A percentile compares a stretch with the other conserved stretches of the same genome.
These are phyloP conservation scores for Drepana arcuata DNA, from an alignment of 1,140 invertebrate species.

Conservation along the genomic window DNA sequence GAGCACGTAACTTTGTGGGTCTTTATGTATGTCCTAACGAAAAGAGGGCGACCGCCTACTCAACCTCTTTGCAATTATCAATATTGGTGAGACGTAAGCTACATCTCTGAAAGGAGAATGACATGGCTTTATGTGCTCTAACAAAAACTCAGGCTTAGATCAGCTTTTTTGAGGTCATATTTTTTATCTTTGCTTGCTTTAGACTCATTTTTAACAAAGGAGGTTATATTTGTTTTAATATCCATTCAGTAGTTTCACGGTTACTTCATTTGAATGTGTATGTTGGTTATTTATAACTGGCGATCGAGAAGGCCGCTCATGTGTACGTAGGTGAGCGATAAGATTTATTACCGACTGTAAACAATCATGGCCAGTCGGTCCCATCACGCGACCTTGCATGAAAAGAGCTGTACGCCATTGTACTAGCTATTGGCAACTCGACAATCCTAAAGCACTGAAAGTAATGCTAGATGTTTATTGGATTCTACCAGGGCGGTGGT, in stretches of 20 bases:
- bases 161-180: too few species aligned
- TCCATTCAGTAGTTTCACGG: constrained; percentile 1
- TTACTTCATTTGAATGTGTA: neutral
- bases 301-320: constrained; percentile 19
- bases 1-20: constrained; percentile 46
- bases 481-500: constrained; percentile 10
- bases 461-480: constrained; percentile 16
- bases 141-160: too few species aligned
- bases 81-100: neutral
- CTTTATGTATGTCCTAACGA: constrained; percentile 45
- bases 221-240: too few species aligned
- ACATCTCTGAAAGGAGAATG: too few species aligned
- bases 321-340: constrained; percentile 11
- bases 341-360: constrained; percentile 21
- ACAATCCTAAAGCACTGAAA: too few species aligned
- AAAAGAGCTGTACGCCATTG: too few species aligned
- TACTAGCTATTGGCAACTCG: too few species aligned
- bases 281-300: constrained; percentile 15
- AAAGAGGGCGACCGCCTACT: constrained; percentile 29
- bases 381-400: constrained; percentile 17
- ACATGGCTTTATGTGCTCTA: too few species aligned
- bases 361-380: constrained; percentile 15
- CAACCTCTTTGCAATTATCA: constrained; percentile 11
- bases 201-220: too few species aligned
- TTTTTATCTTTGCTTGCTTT: too few species aligned